phyloP scores from a whole-genome alignment of 1,140 invertebrate genomes.

The Ctenoplectra terminalis region DNA sequence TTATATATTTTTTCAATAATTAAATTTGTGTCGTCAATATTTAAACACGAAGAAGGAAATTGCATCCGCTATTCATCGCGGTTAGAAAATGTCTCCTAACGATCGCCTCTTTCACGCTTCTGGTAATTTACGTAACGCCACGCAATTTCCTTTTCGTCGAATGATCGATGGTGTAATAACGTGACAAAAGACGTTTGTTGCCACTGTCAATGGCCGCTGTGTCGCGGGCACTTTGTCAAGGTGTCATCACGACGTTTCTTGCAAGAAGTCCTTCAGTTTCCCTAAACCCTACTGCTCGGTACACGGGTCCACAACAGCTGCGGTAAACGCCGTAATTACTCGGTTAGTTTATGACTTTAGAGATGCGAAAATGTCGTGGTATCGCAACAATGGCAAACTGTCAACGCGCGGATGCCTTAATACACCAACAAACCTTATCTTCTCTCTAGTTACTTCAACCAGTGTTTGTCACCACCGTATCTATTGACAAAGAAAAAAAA shows the following conservation, averaged over 20 bases:
- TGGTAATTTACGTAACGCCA: background rate
- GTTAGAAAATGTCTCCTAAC: background rate
- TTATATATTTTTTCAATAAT: too few species aligned
- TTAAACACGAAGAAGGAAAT: too few species aligned
- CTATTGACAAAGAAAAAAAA: too few species aligned
- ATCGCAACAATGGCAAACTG: background rate
- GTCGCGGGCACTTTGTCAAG: background rate
- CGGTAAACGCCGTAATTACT: slow-evolving; percentile 5
- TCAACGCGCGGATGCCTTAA: too few species aligned
- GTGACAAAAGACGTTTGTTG: background rate
- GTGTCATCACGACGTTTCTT: background rate
- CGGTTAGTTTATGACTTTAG: background rate
- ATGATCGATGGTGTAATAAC: background rate
- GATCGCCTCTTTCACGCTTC: background rate
- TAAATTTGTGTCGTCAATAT: too few species aligned
- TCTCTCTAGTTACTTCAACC: background rate
- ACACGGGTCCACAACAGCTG: background rate
- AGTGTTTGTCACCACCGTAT: too few species aligned
- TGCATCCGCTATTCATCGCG: background rate
- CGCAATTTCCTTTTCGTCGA: background rate
- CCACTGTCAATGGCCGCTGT: rapidly evolving
- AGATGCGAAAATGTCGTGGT: background rate
- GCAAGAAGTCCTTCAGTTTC: background rate
- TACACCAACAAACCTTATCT: too few species aligned
- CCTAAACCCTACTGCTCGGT: background rate